Evolutionary conservation across 2,797 vertebrate genomes (phyloP), one percentile per base, ranked within the genome.

Genomic region (Xyrichtys novacula): DNA sequence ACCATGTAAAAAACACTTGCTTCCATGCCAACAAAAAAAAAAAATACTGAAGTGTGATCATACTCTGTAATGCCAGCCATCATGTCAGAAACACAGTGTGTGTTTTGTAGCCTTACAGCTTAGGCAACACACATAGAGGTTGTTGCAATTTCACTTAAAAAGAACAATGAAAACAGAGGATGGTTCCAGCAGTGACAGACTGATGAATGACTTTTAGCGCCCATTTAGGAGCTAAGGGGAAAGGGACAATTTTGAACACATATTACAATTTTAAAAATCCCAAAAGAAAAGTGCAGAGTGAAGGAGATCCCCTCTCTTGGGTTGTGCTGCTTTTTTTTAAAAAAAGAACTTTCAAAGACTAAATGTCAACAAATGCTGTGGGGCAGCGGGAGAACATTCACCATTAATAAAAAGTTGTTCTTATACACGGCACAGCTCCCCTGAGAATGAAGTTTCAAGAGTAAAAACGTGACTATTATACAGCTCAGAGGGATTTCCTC

Each of bases 311-410:
- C 19, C 28, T 58, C 12, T 20, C 17, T 62, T 49, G 19, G 14
- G 19, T 47, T 39, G 47, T 56, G 32, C n/a, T 9, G 14, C 32
- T 65, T 64, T 46, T 39, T 56, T 46, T 14, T 1, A 44, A 40
- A 32, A 32, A 71, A 68, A 68, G 14, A 10, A 69, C 50, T 58
- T 23, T 68, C 10, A 12, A 56, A 65, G 22, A 67, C 32, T 68
- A 60, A 75, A 72, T 70, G 64, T 78, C 53, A 49, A 52, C 49
- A 19, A 69, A 49, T 31, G 71, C 44, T 76, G 50, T 10, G 46
- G 44, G 49, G 61, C 49, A 48, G 42, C 11, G 16, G 7, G 1
- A 52, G 46, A 67, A 46, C 42, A 76, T 66, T 59, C 5, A 65
- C 36, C 14, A 47, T 56, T 50, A 55, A 70, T 46, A 26, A 42